Percentiles rank a stretch among this genome's conserved stretches.
Evolutionary conservation across 2,113 vertebrate species (phyloP).

Genomic region (Chionomys nivalis): DNA sequence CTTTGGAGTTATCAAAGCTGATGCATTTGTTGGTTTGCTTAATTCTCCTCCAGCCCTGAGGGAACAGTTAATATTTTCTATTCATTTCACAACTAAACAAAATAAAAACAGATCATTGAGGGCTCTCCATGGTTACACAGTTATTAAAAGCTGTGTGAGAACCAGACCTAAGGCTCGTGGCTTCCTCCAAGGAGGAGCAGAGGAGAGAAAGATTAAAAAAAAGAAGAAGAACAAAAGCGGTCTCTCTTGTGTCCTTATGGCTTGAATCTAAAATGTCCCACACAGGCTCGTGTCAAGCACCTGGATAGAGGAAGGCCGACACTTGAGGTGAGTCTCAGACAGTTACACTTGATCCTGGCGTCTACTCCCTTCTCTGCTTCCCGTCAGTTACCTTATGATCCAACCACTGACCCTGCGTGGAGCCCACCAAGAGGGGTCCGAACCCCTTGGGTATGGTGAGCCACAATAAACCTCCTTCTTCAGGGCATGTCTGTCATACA

Average conservation of each 20-base stretch:
- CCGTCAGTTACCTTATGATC: not conserved
- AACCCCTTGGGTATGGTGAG: not conserved
- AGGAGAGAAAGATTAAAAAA: not conserved
- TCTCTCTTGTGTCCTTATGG: not conserved
- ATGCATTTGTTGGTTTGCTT: not conserved
- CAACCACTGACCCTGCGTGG: not conserved
- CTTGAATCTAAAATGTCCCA: not conserved
- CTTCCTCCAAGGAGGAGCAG: not conserved
- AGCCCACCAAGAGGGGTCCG: not conserved
- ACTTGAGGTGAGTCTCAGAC: not conserved
- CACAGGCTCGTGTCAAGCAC: not conserved
- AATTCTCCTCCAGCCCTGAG: slow-evolving; percentile 22
- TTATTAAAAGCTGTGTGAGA: not conserved
- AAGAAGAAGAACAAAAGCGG: not conserved
- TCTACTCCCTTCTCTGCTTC: not conserved
- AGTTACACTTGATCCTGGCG: not conserved
- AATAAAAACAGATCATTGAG: not conserved
- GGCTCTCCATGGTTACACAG: not conserved
- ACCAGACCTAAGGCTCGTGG: not conserved
- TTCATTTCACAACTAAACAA: slow-evolving; percentile 46
- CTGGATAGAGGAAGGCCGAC: too few species aligned
- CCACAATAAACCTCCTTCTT: not conserved
- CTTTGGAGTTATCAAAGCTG: not conserved
- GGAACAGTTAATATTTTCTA: slow-evolving; percentile 13
- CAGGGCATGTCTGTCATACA: not conserved